These are phyloP conservation scores for Araneus ventricosus DNA, from an alignment of 1,140 invertebrate species.

Conservation along the genomic window DNA sequence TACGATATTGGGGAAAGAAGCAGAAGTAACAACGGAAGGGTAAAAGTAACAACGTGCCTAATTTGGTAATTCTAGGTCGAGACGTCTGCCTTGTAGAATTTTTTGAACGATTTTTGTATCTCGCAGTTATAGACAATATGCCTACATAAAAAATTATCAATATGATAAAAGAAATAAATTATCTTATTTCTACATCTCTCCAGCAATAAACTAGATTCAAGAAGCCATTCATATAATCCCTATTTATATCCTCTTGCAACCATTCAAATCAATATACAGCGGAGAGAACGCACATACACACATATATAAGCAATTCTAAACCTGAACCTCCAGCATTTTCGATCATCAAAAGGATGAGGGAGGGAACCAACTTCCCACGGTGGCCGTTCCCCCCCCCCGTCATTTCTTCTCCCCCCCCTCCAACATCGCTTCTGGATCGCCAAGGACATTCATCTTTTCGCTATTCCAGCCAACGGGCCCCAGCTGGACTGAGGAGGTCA, in stretches of 20 bases:
- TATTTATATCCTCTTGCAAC: neutral
- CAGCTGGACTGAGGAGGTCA: slow-evolving; percentile 66
- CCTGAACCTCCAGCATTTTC: neutral
- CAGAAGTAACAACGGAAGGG: too few species aligned
- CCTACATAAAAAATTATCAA: too few species aligned
- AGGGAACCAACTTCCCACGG: neutral
- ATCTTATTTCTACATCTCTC: neutral
- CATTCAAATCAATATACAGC: slow-evolving; percentile 10
- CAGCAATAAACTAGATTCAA: neutral
- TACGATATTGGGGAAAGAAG: too few species aligned
- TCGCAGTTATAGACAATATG: too few species aligned
- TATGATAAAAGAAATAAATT: neutral
- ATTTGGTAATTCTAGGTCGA: too few species aligned
- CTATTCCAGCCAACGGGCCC: slow-evolving; percentile 57
- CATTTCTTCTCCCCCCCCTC: neutral
- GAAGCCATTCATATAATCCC: neutral
- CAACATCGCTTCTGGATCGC: neutral
- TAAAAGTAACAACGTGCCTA: too few species aligned
- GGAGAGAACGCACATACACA: neutral
- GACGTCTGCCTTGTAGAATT: too few species aligned
- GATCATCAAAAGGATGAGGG: slow-evolving; percentile 10
- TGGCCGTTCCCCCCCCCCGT: neutral
- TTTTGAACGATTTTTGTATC: too few species aligned
- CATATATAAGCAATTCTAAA: neutral
- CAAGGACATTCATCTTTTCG: slow-evolving; percentile 63